Base-by-base conservation (phyloP, 2,113 vertebrate species). In the Coregonus clupeaformis region DNA sequence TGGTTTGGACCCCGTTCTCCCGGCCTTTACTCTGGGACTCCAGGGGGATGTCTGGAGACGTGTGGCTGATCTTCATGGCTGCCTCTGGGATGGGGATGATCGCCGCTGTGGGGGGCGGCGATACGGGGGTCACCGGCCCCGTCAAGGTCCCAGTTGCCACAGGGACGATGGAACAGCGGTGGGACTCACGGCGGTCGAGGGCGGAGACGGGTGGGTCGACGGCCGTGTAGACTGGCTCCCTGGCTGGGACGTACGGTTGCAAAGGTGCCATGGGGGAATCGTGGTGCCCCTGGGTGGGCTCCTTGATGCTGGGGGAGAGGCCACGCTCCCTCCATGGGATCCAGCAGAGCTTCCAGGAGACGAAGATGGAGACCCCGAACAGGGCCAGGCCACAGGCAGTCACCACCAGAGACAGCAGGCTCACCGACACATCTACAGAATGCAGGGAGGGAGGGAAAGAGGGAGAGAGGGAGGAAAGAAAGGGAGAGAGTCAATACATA, bases 261-360 rank as follows among this genome's bases (percentile, higher is more conserved):
- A 42, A 42, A 65, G 85, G 87, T 77, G 83, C 87, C 86, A 91
- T 81, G 62, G 81, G 81, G 0, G 89, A 88, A 65, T 96, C 95
- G 73, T 94, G 93, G 84, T 96, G 97, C 86, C 94, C 92, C 1
- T 89, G 87, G 59, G 77, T 68, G 59, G 36, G 36, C 2, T 96
- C 95, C 91, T 97, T 98, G 92, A 66, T 92, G 57, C 93, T 93
- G 71, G 95, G 95, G 0, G 94, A 94, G 66, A 95, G 84, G 24
- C 94, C 94, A 69, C 94, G 93, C 85, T 99, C 97, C 83, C 97
- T 93, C 97, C 98, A 99, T 55, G 98, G 98, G 89, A 99, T 96
- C 98, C 98, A 99, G 86, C 98, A 99, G 81, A 99, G 95, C 85
- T 99, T 99, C 98, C 98, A 99, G 77, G 98, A 98, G 29, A 99